phyloP scores from a whole-genome alignment of 92 coral and sea anemone species.

The Phenganax subtilis region DNA sequence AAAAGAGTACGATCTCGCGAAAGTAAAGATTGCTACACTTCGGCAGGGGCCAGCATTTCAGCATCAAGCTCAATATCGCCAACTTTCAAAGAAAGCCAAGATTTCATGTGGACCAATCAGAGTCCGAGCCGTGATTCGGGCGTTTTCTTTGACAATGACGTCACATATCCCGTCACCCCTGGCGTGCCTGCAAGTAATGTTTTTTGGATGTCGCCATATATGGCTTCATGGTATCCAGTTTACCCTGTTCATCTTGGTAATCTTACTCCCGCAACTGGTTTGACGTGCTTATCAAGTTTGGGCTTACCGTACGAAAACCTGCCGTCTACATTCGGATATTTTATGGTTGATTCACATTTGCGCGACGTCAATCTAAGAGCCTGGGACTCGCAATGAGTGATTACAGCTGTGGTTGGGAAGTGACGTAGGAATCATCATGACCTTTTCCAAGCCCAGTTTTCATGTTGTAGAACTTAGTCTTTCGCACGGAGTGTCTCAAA shows the following conservation, averaged over 20 bases:
- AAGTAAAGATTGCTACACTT: neutral
- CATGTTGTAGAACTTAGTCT: too few species aligned
- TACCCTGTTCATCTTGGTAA: neutral
- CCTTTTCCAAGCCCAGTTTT: too few species aligned
- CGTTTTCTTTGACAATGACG: constrained; percentile 9
- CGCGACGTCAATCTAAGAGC: constrained; percentile 1
- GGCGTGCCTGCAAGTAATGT: neutral
- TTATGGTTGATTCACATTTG: neutral
- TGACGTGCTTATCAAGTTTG: neutral
- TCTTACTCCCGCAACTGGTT: neutral
- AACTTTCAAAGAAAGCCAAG: neutral
- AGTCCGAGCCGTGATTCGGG: neutral
- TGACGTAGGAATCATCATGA: too few species aligned
- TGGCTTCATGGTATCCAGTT: neutral
- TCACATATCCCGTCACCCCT: neutral
- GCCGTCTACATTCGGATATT: neutral
- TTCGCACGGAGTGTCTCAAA: too few species aligned
- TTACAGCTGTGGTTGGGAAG: neutral
- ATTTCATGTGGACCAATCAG: neutral
- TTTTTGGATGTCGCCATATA: neutral
- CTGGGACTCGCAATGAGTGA: neutral
- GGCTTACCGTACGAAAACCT: neutral
- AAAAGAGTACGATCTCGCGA: too few species aligned
- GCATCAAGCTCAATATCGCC: neutral
- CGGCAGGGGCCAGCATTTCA: neutral